Conservation (phyloP, 2,888 invertebrate species). For the Coecobrya sp. region DNA sequence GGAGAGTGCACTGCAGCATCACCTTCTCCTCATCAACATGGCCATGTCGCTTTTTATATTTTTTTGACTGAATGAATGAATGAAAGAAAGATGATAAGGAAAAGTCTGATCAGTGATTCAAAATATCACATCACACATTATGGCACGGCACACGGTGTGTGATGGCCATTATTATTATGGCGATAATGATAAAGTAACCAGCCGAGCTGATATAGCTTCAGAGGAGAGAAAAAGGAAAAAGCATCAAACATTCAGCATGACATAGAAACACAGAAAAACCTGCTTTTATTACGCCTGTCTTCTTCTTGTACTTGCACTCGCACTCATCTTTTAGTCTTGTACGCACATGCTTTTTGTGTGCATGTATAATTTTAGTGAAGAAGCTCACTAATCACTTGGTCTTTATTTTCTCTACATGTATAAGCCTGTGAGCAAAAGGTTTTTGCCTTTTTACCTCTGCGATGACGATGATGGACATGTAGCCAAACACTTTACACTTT, state of each 20-base stretch:
- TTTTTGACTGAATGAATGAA: constrained; percentile 59
- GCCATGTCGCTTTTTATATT: constrained; percentile 18
- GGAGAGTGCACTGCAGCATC: constrained; percentile 4
- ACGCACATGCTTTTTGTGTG: background rate
- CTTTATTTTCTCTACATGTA: constrained; percentile 21
- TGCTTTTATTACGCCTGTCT: constrained; percentile 72
- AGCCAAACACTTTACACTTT: constrained; percentile 40
- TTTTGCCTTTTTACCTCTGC: constrained; percentile 14
- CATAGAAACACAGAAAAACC: constrained; percentile 83
- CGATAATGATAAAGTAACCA: constrained; percentile 25
- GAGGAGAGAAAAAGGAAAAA: background rate
- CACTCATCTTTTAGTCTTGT: constrained; percentile 27
- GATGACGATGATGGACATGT: background rate
- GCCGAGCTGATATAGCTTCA: background rate
- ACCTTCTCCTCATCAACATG: constrained; percentile 44
- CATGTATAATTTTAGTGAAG: constrained; percentile 14
- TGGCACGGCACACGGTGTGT: constrained; percentile 27
- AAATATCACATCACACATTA: constrained; percentile 32
- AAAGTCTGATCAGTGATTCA: constrained; percentile 50
- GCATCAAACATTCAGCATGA: constrained; percentile 60
- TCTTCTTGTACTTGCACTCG: constrained; percentile 1
- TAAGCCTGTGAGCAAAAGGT: background rate
- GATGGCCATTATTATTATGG: constrained; percentile 12
- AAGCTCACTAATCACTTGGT: constrained; percentile 39
- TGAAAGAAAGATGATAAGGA: constrained; percentile 43